These are phyloP conservation scores for Agrilus mali DNA, from an alignment of 2,888 invertebrate genomes.

Conservation along the genomic window DNA sequence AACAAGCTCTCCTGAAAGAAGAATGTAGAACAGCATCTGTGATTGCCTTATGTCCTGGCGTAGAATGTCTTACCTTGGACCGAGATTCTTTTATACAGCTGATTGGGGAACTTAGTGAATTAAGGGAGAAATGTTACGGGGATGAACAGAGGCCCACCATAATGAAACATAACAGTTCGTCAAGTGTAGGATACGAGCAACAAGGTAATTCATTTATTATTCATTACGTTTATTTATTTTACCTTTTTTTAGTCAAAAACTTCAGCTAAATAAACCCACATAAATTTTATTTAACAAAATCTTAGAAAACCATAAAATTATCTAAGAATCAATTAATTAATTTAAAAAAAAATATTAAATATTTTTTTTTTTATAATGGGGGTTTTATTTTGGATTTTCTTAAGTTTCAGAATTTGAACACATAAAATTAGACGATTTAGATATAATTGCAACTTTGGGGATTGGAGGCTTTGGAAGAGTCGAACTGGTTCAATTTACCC, in stretches of 20 bases:
- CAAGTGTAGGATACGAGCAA: constrained; percentile 29
- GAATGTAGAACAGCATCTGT: constrained; percentile 56
- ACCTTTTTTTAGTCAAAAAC: no score
- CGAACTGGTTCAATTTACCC: constrained; percentile 42
- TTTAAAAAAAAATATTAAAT: no score
- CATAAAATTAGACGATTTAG: constrained; percentile 42
- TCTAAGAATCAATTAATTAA: no score
- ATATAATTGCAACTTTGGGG: constrained; percentile 52
- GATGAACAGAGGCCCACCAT: constrained; percentile 42
- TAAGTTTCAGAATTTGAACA: constrained; percentile 30
- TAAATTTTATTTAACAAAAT: no score
- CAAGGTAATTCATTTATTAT: constrained; percentile 6
- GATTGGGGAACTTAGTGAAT: constrained; percentile 62
- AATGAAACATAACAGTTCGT: constrained; percentile 31
- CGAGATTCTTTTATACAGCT: constrained; percentile 59
- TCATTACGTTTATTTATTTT: no score
- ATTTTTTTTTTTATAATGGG: no score
- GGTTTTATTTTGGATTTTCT: no score
- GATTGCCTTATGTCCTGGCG: constrained; percentile 46
- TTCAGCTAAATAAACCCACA: no score
- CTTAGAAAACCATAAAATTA: no score
- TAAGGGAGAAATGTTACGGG: constrained; percentile 62
- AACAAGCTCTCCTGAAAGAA: constrained; percentile 51
- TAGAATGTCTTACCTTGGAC: constrained; percentile 54
- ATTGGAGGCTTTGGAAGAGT: constrained; percentile 64